Evolutionary conservation across 2,113 vertebrate genomes (phyloP), one percentile per base, ranked within the genome.

Genomic region (Brachyhypopomus occidentalis): DNA sequence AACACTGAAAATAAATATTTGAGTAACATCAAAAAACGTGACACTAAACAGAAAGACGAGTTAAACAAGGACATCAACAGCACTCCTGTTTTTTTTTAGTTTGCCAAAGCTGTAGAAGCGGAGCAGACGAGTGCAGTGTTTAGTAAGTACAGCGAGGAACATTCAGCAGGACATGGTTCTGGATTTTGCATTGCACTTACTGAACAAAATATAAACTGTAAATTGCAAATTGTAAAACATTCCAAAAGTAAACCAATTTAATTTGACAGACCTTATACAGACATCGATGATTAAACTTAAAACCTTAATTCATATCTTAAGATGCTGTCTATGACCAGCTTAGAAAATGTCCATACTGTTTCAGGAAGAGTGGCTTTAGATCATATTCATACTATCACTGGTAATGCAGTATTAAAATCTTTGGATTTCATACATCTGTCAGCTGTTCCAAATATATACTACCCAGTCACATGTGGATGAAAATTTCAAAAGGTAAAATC

Each of bases 1-100:
- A n/a, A 48, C 22, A 14, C n/a, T 27, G 17, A 64, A 48, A 83
- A 36, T 59, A 73, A 82, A 67, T 38, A 64, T 64, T 58, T 14
- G 34, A n/a, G 38, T n/a, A 5, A 5, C 45, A 38, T 56, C 25
- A 4, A 6, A 22, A 30, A 27, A 64, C 2, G 5, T 4, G 22
- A 70, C 48, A 78, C 6, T 70, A 22, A 2, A 5, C 17, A 19
- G 34, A 66, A 36, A 66, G 16, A 3, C 25, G 6, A 22, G 58
- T 60, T n/a, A n/a, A 60, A 22, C 58, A 52, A 41, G 41, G 2
- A 41, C 12, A 1, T 9, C 41, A 52, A 11, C 9, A 52, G 12
- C 12, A 14, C 8, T 14, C 45, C 12, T 52, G 7, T 41, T 77
- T 17, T 48, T 5, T 75, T 36, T 8, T 64, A 52, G 22, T 23